phyloP scores from a whole-genome alignment of 2,797 vertebrate species.

The Muscicapa striata region DNA sequence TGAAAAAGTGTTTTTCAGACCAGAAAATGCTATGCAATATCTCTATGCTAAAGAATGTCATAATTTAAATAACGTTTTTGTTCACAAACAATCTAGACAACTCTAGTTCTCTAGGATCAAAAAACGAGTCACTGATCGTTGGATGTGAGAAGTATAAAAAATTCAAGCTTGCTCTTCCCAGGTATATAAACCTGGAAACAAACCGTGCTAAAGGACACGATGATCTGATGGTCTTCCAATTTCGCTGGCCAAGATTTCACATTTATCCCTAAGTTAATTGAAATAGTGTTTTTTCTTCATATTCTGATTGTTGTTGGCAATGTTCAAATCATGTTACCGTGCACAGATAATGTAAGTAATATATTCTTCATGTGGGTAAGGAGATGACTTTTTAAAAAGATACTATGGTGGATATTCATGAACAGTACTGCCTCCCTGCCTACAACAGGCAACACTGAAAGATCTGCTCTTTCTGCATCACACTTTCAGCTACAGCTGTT shows the following conservation, averaged over 20 bases:
- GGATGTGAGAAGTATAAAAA: background rate
- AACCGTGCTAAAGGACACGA: background rate
- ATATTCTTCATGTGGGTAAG: background rate
- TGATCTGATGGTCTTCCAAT: background rate
- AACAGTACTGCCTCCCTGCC: background rate
- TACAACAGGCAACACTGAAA: background rate
- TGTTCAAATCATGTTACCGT: background rate
- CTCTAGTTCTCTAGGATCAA: background rate
- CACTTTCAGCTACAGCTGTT: background rate
- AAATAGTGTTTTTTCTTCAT: background rate
- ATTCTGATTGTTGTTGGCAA: background rate
- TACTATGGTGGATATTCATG: rapidly evolving
- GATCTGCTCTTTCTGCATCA: background rate
- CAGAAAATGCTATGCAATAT: background rate
- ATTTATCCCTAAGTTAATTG: background rate
- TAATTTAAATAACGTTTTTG: background rate
- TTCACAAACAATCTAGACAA: background rate
- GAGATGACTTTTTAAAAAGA: background rate
- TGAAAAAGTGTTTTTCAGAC: background rate
- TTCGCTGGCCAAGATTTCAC: background rate
- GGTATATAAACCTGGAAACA: background rate
- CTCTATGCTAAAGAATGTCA: background rate
- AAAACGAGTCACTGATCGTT: background rate
- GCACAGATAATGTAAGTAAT: background rate
- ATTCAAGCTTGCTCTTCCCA: background rate